Evolutionary conservation across 2,797 vertebrate genomes (phyloP).

Genomic region (Phalanger gymnotis): DNA sequence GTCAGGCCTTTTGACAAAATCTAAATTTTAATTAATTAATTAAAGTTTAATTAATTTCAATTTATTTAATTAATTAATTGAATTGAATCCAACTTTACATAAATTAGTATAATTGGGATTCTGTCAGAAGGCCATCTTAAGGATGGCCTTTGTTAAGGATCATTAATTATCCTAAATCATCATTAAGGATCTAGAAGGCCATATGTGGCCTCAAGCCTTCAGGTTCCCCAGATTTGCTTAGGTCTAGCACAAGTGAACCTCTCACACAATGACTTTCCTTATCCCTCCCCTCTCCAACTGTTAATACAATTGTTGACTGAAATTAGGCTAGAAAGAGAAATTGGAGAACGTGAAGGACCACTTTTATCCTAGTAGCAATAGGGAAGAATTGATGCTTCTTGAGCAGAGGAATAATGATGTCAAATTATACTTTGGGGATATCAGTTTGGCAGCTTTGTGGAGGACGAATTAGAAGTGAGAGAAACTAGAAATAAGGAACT

Average conservation of each 20-base stretch:
- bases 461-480: not conserved
- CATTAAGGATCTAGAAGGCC: too few species aligned
- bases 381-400: not conserved
- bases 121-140: too few species aligned
- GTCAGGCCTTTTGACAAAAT: too few species aligned
- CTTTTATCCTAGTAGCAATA: not conserved
- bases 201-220: too few species aligned
- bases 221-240: not conserved
- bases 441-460: not conserved
- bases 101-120: too few species aligned
- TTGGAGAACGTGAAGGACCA: not conserved
- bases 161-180: too few species aligned
- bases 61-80: too few species aligned
- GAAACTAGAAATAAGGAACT: not conserved
- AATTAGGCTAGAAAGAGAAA: not conserved
- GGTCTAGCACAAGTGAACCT: not conserved
- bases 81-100: too few species aligned
- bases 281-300: not conserved
- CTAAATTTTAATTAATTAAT: too few species aligned
- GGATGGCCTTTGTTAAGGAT: too few species aligned
- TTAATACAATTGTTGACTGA: not conserved
- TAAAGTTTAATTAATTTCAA: too few species aligned
- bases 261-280: not conserved
- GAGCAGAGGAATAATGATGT: not conserved
- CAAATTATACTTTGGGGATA: not conserved